A percentile compares a stretch with the other conserved stretches of the same genome.
Conservation (phyloP, 2,888 invertebrate species). For the Dilophus febrilis region DNA sequence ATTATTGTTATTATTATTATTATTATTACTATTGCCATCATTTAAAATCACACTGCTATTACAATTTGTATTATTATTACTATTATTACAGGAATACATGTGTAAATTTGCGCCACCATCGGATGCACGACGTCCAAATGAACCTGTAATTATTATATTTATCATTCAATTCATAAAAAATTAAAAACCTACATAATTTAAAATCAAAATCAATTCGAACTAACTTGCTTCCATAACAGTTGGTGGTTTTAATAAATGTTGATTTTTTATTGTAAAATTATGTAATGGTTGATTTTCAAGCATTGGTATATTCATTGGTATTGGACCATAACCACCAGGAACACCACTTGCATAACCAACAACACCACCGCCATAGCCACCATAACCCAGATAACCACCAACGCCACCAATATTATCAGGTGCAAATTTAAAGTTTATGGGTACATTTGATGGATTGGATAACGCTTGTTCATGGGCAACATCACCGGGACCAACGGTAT, state of each 20-base stretch:
- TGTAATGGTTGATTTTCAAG: slow-evolving; percentile 69
- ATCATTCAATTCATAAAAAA: slow-evolving; percentile 2
- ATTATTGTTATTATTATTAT: slow-evolving; percentile 1
- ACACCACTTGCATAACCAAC: too few relatives aligned
- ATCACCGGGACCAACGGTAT: slow-evolving; percentile 89
- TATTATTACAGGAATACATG: slow-evolving; percentile 31
- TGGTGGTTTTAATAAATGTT: slow-evolving; percentile 85
- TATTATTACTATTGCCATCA: background rate
- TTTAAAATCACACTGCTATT: too few relatives aligned
- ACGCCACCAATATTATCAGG: too few relatives aligned
- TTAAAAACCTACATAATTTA: slow-evolving; percentile 1
- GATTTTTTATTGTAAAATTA: slow-evolving; percentile 80
- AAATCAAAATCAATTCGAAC: slow-evolving; percentile 11
- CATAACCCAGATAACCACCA: too few relatives aligned
- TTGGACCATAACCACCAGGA: too few relatives aligned
- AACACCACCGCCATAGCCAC: too few relatives aligned
- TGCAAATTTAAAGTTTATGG: slow-evolving; percentile 26
- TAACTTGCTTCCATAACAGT: slow-evolving; percentile 69
- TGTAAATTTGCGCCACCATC: slow-evolving; percentile 92
- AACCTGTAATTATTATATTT: slow-evolving; percentile 29
- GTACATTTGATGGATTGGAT: slow-evolving; percentile 28
- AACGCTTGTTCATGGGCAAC: slow-evolving; percentile 67
- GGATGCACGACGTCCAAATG: slow-evolving; percentile 80
- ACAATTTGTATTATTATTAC: background rate
- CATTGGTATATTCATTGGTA: slow-evolving; percentile 68